Percentiles rank a stretch among this genome's conserved stretches.
Conservation (phyloP, 2,797 vertebrate genomes). For the Diceros bicornis region DNA sequence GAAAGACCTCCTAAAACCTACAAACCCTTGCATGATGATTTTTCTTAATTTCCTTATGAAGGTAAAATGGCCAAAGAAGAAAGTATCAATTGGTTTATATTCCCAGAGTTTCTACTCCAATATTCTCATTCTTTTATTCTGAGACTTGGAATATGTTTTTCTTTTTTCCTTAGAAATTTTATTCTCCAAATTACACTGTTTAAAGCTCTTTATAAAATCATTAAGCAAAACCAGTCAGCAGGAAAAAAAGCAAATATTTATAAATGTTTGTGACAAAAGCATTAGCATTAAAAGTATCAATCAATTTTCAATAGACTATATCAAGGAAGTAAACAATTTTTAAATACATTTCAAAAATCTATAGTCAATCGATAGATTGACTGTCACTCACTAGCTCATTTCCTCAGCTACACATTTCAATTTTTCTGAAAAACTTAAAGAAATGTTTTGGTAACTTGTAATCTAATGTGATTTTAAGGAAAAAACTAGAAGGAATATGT, state of each 20-base stretch:
- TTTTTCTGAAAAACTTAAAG: slow-evolving; percentile 44
- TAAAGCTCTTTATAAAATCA: neutral
- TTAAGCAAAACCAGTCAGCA: neutral
- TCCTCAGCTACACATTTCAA: neutral
- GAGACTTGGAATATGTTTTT: neutral
- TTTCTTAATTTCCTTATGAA: slow-evolving; percentile 34
- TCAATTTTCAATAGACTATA: neutral
- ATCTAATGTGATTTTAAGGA: neutral
- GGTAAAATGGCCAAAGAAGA: neutral
- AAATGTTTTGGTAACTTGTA: slow-evolving; percentile 27
- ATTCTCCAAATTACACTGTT: neutral
- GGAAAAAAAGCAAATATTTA: slow-evolving; percentile 39
- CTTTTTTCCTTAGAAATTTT: slow-evolving; percentile 25
- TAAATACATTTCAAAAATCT: slow-evolving; percentile 31
- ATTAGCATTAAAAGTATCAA: slow-evolving; percentile 7
- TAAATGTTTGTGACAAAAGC: neutral
- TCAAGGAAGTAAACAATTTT: slow-evolving; percentile 36
- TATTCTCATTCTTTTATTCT: neutral
- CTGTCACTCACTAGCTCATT: neutral
- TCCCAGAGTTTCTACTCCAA: neutral
- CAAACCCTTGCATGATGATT: neutral
- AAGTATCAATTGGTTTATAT: neutral
- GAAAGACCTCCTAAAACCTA: neutral
- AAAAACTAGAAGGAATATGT: neutral
- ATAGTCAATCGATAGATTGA: neutral